Evolutionary conservation across 2,888 invertebrate species (phyloP), one percentile per base, ranked within the genome.

Genomic region (Geotrupes spiniger): DNA sequence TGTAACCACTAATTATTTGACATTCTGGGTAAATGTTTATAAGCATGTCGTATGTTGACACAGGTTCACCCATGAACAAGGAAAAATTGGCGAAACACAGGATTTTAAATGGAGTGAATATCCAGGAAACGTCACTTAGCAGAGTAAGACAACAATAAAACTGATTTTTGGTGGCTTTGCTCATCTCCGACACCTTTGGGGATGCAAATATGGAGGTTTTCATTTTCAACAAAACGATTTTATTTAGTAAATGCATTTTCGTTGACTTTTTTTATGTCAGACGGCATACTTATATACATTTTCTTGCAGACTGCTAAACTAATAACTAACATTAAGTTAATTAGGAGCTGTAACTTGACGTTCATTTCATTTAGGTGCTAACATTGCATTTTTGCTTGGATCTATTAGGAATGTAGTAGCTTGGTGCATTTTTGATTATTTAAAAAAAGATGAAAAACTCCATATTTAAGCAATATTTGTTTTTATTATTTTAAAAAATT

Each of bases 61-160:
- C 81, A 89, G 89, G 89, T 73, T 85, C 89, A 58, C 87, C 89
- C 59, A 85, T 88, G 76, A 89, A 89, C 79, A 85, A 82, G 76
- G 85, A 85, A 78, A 88, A 87, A 78, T 77, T 89, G 76, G 87
- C 85, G 72, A 86, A 86, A 74, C 85, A 85, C 74, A 75, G 81
- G 77, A 80, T 82, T 74, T 81, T 84, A 65, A 83, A 83, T 72
- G 82, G 84, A 78, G 77, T 78, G 69, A 79, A 78, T 68, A 82
- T 85, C 64, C 86, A 87, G 73, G 88, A 89, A 77, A 87, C 88
- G 56, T 84, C 87, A 63, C 79, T 89, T 71, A 86, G 84, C 74
- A 81, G 87, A 83, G 88, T 88, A 88, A 85, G 84, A 74, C 25
- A 51, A 29, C 21, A 25, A 29, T 10, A 27, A 21, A 21, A 10